Conservation (phyloP, 1,140 invertebrate species). For the Aphelenchoides fujianensis region DNA sequence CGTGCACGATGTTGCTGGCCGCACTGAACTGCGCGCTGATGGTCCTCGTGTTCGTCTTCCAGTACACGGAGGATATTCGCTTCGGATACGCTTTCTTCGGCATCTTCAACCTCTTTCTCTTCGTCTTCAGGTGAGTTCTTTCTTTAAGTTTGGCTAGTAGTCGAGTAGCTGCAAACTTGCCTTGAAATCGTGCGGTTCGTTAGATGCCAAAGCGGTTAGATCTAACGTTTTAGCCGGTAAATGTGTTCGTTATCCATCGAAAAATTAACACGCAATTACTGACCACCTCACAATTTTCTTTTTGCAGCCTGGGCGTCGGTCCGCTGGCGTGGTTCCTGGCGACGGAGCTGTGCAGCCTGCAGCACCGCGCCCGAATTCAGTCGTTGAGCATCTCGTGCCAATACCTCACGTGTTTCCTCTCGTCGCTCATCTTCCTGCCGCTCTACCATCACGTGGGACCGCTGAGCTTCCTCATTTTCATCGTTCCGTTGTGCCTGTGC, state of each 20-base stretch:
- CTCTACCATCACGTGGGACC: constrained; percentile 24
- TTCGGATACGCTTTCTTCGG: constrained; percentile 34
- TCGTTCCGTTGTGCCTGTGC: constrained; percentile 27
- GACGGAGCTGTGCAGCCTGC: constrained; percentile 29
- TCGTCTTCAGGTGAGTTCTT: too few relatives aligned
- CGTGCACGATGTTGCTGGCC: constrained; percentile 23
- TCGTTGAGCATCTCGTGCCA: constrained; percentile 39
- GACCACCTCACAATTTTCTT: not conserved
- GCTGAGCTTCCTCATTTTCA: constrained; percentile 35
- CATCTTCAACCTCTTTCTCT: constrained; percentile 38
- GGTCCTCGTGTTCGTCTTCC: constrained; percentile 35
- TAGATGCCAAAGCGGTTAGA: too few relatives aligned
- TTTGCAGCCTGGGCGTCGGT: constrained; percentile 35
- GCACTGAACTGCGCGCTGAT: constrained; percentile 30
- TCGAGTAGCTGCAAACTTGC: too few relatives aligned
- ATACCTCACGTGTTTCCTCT: constrained; percentile 40
- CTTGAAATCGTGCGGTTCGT: too few relatives aligned
- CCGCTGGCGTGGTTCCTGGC: constrained; percentile 40
- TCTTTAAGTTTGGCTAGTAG: too few relatives aligned
- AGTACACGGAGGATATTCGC: constrained; percentile 21
- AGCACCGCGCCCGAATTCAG: constrained; percentile 26
- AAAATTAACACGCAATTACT: constrained; percentile 25
- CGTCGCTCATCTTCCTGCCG: constrained; percentile 37
- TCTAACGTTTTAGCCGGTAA: too few relatives aligned
- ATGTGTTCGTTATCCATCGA: not conserved